These are phyloP conservation scores for Glaucopsyche alexis DNA, from an alignment of 2,888 invertebrate species.

Conservation along the genomic window DNA sequence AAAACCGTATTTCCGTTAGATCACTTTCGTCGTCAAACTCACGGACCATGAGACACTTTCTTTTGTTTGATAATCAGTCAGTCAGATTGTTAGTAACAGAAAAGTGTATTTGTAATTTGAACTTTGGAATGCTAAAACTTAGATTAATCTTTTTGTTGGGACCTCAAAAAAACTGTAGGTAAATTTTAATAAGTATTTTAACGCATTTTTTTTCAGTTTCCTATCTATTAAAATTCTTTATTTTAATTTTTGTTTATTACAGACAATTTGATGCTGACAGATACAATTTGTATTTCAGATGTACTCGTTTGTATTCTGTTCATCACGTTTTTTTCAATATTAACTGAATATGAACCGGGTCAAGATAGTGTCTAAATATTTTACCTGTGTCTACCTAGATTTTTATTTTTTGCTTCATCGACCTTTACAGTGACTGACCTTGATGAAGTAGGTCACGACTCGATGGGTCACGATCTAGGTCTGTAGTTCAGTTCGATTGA, in stretches of 20 bases:
- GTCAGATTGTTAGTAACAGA: slow-evolving; percentile 44
- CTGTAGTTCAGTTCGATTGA: slow-evolving; percentile 20
- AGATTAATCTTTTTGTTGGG: no score
- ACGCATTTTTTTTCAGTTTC: no score
- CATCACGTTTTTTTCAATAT: no score
- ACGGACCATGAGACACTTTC: slow-evolving; percentile 42
- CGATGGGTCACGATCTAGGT: slow-evolving; percentile 33
- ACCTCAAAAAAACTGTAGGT: no score
- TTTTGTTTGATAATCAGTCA: slow-evolving; percentile 49
- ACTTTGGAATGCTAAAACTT: no score
- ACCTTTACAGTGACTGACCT: slow-evolving; percentile 35
- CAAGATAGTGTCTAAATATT: neutral
- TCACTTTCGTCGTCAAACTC: slow-evolving; percentile 15
- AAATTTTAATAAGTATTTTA: no score
- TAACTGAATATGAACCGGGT: no score
- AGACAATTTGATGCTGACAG: no score
- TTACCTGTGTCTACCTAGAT: neutral
- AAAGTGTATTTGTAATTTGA: slow-evolving; percentile 34
- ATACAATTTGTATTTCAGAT: no score
- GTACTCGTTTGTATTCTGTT: no score
- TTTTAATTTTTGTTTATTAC: no score
- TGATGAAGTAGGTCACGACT: slow-evolving; percentile 37
- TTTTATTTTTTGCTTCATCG: slow-evolving; percentile 26
- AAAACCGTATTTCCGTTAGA: neutral
- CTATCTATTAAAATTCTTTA: no score